Percentiles rank a stretch among this genome's conserved stretches.
Evolutionary conservation across 2,888 invertebrate genomes (phyloP).

Genomic region (Serrognathus titanus): DNA sequence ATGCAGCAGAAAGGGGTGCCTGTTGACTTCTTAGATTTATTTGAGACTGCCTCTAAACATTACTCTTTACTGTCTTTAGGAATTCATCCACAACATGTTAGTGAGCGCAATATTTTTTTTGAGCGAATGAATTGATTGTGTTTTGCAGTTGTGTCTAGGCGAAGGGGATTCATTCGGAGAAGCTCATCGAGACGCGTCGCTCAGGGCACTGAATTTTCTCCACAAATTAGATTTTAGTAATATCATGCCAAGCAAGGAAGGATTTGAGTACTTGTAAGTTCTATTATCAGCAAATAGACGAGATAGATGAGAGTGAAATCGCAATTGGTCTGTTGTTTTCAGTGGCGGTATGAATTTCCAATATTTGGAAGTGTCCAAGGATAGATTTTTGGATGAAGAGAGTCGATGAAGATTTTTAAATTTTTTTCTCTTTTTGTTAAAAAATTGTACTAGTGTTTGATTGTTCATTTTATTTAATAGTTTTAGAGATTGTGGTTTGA

Average conservation of each 20-base stretch:
- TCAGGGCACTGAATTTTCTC: constrained; percentile 14
- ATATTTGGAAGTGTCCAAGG: too few species aligned
- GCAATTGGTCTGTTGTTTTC: too few species aligned
- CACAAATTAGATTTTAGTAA: constrained; percentile 10
- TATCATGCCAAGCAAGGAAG: constrained; percentile 5
- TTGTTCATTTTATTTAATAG: too few species aligned
- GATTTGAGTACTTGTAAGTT: constrained; percentile 10
- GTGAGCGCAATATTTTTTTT: neutral
- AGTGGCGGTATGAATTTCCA: too few species aligned
- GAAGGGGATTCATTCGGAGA: constrained; percentile 9
- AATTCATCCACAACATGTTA: constrained; percentile 20
- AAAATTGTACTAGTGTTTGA: too few species aligned
- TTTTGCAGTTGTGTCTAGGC: constrained; percentile 15
- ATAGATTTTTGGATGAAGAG: too few species aligned
- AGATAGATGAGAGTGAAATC: too few species aligned
- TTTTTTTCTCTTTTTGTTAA: too few species aligned
- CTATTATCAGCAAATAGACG: too few species aligned
- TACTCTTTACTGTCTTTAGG: constrained; percentile 17
- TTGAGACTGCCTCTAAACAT: constrained; percentile 12
- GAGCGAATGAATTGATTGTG: too few species aligned
- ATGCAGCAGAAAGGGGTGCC: constrained; percentile 17
- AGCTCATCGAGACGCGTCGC: constrained; percentile 12
- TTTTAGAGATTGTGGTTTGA: too few species aligned
- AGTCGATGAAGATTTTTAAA: too few species aligned
- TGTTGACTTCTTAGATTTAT: constrained; percentile 17